phyloP scores from a whole-genome alignment of 2,113 vertebrate species.

The Mesocricetus auratus region DNA sequence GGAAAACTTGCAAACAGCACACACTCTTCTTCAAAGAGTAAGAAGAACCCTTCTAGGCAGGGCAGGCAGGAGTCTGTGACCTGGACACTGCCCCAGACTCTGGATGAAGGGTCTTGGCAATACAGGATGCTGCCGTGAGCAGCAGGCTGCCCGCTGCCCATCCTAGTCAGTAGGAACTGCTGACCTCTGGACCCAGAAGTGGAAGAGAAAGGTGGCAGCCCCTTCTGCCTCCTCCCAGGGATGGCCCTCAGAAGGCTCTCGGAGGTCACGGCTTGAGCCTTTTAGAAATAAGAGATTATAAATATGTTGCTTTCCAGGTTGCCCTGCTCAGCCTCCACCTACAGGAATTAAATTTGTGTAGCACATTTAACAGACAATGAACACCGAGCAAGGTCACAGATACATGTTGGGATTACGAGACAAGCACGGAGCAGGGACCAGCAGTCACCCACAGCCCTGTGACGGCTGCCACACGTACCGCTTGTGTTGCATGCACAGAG shows the following conservation, averaged over 20 bases:
- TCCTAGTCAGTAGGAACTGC: background rate
- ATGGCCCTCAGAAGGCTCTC: background rate
- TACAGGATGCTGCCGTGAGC: background rate
- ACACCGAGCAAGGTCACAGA: slow-evolving; percentile 51
- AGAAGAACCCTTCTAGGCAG: background rate
- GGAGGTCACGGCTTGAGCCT: background rate
- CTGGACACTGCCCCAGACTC: background rate
- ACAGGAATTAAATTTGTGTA: slow-evolving; percentile 57
- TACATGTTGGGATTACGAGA: slow-evolving; percentile 66
- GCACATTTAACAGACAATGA: slow-evolving; percentile 69
- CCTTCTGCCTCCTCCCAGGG: background rate
- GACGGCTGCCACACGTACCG: background rate
- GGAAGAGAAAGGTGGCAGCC: background rate
- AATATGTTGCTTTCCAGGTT: slow-evolving; percentile 15
- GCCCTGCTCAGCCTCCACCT: background rate
- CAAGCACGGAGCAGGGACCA: slow-evolving; percentile 19
- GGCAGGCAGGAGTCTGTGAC: background rate
- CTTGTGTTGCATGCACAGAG: background rate
- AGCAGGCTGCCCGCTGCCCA: background rate
- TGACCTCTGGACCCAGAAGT: background rate
- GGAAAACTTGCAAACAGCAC: background rate
- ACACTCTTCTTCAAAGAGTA: background rate
- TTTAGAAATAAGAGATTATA: background rate
- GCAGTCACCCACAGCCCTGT: background rate
- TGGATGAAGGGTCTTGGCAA: background rate